These are phyloP conservation scores for Ptilorrhoa leucosticta DNA, from an alignment of 2,113 vertebrate genomes.

Conservation along the genomic window DNA sequence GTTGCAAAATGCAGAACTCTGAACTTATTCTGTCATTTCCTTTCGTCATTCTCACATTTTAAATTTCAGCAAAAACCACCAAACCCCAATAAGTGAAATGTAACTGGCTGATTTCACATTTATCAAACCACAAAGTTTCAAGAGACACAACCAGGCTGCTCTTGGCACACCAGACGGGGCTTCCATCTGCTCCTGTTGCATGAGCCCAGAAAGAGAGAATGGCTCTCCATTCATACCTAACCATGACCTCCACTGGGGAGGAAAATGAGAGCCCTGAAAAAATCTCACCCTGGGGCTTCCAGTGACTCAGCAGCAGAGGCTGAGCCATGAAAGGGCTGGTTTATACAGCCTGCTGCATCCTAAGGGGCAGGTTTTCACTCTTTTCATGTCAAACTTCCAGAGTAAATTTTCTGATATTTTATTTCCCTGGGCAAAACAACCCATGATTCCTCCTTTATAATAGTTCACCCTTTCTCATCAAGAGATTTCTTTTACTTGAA, in stretches of 20 bases:
- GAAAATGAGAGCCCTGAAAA: not conserved
- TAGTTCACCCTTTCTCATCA: not conserved
- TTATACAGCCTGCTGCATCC: not conserved
- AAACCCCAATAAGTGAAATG: not conserved
- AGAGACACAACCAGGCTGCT: not conserved
- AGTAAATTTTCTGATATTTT: not conserved
- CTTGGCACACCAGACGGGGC: not conserved
- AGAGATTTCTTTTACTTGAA: not conserved
- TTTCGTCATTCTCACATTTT: not conserved
- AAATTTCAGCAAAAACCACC: not conserved
- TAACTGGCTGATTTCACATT: not conserved
- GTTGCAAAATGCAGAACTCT: constrained; percentile 18
- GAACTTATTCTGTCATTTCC: not conserved
- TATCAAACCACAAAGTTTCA: not conserved
- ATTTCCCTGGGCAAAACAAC: not conserved
- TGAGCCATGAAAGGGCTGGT: not conserved
- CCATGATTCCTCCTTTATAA: not conserved
- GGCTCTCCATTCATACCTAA: not conserved
- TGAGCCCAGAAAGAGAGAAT: not conserved
- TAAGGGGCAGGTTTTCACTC: not conserved
- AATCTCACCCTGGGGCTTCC: not conserved
- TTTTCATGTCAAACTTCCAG: not conserved
- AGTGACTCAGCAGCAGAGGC: not conserved
- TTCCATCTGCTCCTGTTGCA: not conserved
- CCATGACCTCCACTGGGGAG: not conserved